Percentiles rank a stretch among this genome's conserved stretches.
Conservation (phyloP, 2,113 vertebrate genomes). For the Puma concolor region DNA sequence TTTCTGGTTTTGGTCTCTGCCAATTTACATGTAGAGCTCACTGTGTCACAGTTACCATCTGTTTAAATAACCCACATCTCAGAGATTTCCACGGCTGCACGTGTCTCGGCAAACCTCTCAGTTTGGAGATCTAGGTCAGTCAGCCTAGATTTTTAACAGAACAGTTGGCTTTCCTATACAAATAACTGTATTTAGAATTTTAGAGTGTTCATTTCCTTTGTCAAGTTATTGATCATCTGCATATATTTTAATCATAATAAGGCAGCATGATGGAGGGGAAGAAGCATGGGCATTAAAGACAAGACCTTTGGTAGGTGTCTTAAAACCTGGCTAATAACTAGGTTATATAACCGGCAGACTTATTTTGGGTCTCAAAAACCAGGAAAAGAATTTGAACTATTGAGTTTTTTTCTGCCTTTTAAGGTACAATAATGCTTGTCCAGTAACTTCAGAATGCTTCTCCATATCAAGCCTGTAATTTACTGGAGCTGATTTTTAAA, state of each 20-base stretch:
- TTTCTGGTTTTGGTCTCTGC: constrained; percentile 59
- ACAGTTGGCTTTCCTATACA: constrained; percentile 68
- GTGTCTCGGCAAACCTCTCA: constrained; percentile 63
- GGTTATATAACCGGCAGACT: constrained; percentile 34
- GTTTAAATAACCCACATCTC: constrained; percentile 71
- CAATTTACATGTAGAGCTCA: constrained; percentile 55
- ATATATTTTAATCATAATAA: constrained; percentile 41
- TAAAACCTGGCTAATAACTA: constrained; percentile 9
- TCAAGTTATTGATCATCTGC: constrained; percentile 48
- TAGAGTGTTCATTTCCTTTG: constrained; percentile 40
- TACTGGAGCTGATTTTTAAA: neutral
- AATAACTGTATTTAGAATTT: constrained; percentile 51
- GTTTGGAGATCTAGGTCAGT: constrained; percentile 72
- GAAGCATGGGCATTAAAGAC: neutral
- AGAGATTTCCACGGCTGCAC: constrained; percentile 44
- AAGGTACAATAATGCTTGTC: neutral
- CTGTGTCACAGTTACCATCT: constrained; percentile 73
- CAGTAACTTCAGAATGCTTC: neutral
- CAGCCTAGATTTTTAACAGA: constrained; percentile 63
- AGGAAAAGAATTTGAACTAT: neutral
- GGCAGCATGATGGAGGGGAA: neutral
- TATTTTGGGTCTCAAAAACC: constrained; percentile 29
- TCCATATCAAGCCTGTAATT: neutral
- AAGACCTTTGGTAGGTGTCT: neutral
- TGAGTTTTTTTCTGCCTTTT: constrained; percentile 9